phyloP scores from a whole-genome alignment of 2,113 vertebrate genomes.

The Andinoacara biseriatus region DNA sequence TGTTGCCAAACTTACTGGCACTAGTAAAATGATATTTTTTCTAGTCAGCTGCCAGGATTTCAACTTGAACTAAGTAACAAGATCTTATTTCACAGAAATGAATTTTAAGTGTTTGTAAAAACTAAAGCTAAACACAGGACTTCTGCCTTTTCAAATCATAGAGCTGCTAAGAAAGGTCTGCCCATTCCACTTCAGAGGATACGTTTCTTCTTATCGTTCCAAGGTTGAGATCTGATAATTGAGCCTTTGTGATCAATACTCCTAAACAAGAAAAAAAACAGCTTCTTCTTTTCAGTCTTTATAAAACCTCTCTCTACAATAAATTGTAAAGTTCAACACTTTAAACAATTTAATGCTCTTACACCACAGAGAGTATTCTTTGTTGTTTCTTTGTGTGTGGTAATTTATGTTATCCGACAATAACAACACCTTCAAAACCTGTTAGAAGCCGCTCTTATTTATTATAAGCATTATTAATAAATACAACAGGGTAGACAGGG shows the following conservation, averaged over 20 bases:
- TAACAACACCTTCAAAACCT: neutral
- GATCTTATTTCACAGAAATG: neutral
- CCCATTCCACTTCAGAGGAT: neutral
- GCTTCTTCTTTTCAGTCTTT: neutral
- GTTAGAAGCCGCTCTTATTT: neutral
- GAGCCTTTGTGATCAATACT: neutral
- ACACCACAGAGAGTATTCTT: neutral
- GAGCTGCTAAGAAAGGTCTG: neutral
- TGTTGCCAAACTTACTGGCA: conserved; percentile 10
- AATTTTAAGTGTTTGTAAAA: neutral
- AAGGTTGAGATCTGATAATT: neutral
- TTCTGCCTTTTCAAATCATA: neutral
- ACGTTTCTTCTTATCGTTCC: neutral
- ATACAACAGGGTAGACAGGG: neutral
- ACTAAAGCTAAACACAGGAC: neutral
- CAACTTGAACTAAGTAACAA: conserved; percentile 13
- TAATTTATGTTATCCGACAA: neutral
- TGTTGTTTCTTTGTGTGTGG: neutral
- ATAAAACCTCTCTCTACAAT: conserved; percentile 1
- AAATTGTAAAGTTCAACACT: neutral
- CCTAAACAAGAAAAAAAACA: neutral
- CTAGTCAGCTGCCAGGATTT: conserved; percentile 7
- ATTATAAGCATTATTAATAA: neutral
- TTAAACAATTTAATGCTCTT: neutral
- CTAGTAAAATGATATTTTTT: neutral